phyloP scores from a whole-genome alignment of 1,140 invertebrate species.

The Dendroctonus ponderosae region DNA sequence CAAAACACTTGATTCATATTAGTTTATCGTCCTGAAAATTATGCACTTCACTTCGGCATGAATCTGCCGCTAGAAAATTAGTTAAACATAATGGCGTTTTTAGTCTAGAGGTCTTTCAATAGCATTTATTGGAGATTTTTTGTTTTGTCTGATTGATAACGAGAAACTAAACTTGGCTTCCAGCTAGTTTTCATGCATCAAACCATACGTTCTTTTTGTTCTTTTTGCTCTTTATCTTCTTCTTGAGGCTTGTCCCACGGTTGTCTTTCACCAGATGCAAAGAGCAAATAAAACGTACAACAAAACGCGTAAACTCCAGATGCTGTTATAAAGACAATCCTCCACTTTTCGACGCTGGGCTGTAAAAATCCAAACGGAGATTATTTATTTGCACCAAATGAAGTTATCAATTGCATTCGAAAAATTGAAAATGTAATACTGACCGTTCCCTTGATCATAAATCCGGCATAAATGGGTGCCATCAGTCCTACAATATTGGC shows the following conservation, averaged over 20 bases:
- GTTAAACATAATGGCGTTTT: too few species aligned
- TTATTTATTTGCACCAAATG: too few species aligned
- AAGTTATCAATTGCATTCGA: too few species aligned
- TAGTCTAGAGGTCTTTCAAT: too few species aligned
- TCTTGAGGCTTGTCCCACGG: constrained; percentile 65
- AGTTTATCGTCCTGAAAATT: too few species aligned
- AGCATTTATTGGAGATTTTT: too few species aligned
- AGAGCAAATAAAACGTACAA: constrained; percentile 67
- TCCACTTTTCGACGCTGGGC: constrained; percentile 75
- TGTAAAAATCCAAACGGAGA: constrained; percentile 46
- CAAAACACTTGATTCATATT: too few species aligned
- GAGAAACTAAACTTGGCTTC: too few species aligned
- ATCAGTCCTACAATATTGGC: constrained; percentile 87
- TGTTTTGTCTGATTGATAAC: too few species aligned
- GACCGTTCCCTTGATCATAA: constrained; percentile 71
- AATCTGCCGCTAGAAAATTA: too few species aligned
- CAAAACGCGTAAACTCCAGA: constrained; percentile 65
- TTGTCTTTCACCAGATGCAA: constrained; percentile 70
- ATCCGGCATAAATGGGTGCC: constrained; percentile 78
- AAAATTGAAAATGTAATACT: constrained; percentile 36
- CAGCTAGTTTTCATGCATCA: too few species aligned
- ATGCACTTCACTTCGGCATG: too few species aligned
- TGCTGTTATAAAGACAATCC: constrained; percentile 73
- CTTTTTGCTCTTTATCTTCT: constrained; percentile 40
- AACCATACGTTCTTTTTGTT: constrained; percentile 38